Evolutionary conservation across 2,888 invertebrate genomes (phyloP), one percentile per base, ranked within the genome.

Genomic region (Blera fallax): DNA sequence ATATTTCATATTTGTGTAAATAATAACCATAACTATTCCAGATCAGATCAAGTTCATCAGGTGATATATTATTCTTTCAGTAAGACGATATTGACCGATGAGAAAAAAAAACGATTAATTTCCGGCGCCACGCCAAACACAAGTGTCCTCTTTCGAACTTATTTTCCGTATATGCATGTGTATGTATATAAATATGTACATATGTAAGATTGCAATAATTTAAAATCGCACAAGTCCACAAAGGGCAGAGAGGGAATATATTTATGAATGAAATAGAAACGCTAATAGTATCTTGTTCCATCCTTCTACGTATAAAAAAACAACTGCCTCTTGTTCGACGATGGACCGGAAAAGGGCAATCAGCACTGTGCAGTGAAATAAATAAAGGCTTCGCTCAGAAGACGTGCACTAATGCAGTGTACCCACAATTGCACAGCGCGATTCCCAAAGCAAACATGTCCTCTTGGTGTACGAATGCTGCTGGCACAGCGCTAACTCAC

Each of bases 261-360:
- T 80, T 80, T 80, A 80, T 80, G 80, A 80, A 80, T 80, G 73
- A 74, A 80, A 80, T 80, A 80, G 80, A 74, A 74, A 58, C 80
- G 60, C 65, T 80, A 80, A 80, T 80, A 80, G 80, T 80, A 34
- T 67, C 72, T 72, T 79, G 56, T 72, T 56, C 54, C 37, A 27
- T 64, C 72, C 34, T 56, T 79, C 16, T 50, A 74, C 32, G 60
- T 62, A 54, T 74, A 67, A 58, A 18, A 50, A 73, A 50, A 50
- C 16, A 48, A 70, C 50, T 43, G 56, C 43, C 37, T 27, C 80
- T 65, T 74, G 73, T 67, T 80, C 24, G 24, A 56, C 79, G 65
- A 74, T 69, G 76, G 78, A 72, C 83, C 83, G 83, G 83, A 83
- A 83, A 78, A 78, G 65, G 78, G 67, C 83, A 78, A 83, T 83